Evolutionary conservation across 2,888 invertebrate genomes (phyloP), one percentile per base, ranked within the genome.

Genomic region (Alloscopus bannaensis): DNA sequence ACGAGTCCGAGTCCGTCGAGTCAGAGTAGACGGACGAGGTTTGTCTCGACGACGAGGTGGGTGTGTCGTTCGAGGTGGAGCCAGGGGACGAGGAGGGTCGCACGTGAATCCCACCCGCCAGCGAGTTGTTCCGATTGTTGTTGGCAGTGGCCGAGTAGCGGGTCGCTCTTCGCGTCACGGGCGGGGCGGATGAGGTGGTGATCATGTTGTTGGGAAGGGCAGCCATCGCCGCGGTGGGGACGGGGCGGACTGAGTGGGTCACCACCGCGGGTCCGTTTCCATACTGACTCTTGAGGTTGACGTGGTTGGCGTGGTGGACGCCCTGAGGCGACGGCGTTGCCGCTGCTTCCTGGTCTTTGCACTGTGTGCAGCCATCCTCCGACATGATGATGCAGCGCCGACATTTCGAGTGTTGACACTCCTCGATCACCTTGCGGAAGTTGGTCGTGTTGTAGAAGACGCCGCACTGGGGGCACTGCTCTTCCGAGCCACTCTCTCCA

Each of bases 371-470:
- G 0, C 84, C 84, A 18, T 84, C 81, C 36, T 81, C 82, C 52
- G 81, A 82, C 50, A 60, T 50, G 40, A 85, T 84, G 16, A 85
- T 76, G 70, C 86, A 86, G 0, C 8, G 50, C 50, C 85, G 45
- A 28, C 86, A 86, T 69, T 85, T 85, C 4, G 81, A 59, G 47
- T 86, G 86, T 16, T 83, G 83, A 65, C 86, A 84, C 3, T 72
- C 73, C 18, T 86, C 86, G 26, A 83, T 83, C 1, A 85, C 82
- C 20, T 83, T 83, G 68, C 84, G 45, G 36, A 40, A 69, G 31
- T 72, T 78, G 11, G 79, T 62, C 2, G 36, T 57, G 47, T 83
- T 81, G 62, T 82, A 85, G 0, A 8, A 52, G 8, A 68, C 57
- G 0, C 65, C 68, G 55, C 86, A 86, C 59, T 85, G 82, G 11